A percentile compares a stretch with the other conserved stretches of the same genome.
phyloP scores from a whole-genome alignment of 2,113 vertebrate genomes.

The Mustelus asterias region DNA sequence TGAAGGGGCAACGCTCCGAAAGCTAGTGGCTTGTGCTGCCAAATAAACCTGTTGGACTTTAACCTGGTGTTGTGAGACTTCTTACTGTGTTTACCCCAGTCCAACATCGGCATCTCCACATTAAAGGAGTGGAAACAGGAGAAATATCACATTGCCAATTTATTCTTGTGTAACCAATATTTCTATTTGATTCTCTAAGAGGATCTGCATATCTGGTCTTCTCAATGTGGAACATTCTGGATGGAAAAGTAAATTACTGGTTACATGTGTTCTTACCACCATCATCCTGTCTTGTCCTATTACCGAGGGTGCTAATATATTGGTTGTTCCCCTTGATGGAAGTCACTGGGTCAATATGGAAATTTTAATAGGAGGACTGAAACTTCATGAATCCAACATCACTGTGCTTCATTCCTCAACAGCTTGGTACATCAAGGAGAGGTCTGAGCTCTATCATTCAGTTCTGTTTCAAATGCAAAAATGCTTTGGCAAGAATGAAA shows the following conservation, averaged over 20 bases:
- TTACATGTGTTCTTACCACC: neutral
- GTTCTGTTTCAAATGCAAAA: neutral
- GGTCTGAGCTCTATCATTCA: neutral
- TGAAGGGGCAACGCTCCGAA: too few relatives aligned
- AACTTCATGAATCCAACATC: neutral
- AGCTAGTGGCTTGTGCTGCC: too few relatives aligned
- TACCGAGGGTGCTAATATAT: neutral
- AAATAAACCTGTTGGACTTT: too few relatives aligned
- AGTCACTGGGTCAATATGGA: slow-evolving; percentile 17
- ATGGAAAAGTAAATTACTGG: neutral
- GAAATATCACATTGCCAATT: neutral
- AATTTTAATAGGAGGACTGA: neutral
- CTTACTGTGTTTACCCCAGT: too few relatives aligned
- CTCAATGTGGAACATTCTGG: neutral
- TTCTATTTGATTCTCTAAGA: neutral
- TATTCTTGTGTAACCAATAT: neutral
- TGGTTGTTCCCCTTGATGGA: slow-evolving; percentile 8
- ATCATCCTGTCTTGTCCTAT: neutral
- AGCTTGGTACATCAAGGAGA: neutral
- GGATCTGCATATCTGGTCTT: neutral
- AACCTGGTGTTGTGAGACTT: too few relatives aligned
- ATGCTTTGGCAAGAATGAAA: neutral
- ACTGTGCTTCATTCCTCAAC: neutral
- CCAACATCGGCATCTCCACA: too few relatives aligned
- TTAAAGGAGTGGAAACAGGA: neutral